Conservation (phyloP, 1,140 invertebrate genomes). For the Philotrypesis tridentata region DNA sequence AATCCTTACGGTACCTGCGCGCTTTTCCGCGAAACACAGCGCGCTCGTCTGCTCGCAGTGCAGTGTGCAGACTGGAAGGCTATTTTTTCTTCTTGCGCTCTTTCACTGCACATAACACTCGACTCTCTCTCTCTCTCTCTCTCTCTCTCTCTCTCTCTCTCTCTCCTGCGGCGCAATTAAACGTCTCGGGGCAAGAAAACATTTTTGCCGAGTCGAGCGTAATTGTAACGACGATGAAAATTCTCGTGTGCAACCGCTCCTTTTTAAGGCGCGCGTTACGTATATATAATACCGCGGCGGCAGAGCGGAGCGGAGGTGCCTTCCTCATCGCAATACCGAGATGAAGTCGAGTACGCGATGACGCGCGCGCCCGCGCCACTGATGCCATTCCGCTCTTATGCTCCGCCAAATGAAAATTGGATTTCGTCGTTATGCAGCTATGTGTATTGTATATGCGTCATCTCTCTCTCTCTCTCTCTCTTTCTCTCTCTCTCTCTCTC, state of each 20-base stretch:
- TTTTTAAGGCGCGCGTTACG: not conserved
- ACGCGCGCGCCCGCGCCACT: too few species aligned
- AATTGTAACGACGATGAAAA: not conserved
- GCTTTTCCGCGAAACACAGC: not conserved
- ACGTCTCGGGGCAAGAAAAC: not conserved
- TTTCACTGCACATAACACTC: not conserved
- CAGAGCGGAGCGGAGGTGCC: too few species aligned
- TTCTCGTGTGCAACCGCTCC: not conserved
- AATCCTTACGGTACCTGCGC: slow-evolving; percentile 38
- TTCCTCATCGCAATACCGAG: not conserved
- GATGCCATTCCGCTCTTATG: not conserved
- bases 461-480: too few species aligned
- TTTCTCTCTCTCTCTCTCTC: too few species aligned
- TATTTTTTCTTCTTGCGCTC: not conserved
- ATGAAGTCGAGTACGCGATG: not conserved
- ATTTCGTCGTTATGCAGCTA: not conserved
- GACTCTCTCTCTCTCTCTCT: too few species aligned
- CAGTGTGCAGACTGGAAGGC: too few species aligned
- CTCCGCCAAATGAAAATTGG: not conserved
- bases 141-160: too few species aligned
- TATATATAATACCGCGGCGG: too few species aligned
- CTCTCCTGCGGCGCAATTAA: not conserved
- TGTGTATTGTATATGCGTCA: too few species aligned
- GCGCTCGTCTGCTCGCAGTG: not conserved
- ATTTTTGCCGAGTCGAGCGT: not conserved